Evolutionary conservation across 1,140 invertebrate genomes (phyloP), one percentile per base, ranked within the genome.

Genomic region (Oryzaephilus surinamensis): DNA sequence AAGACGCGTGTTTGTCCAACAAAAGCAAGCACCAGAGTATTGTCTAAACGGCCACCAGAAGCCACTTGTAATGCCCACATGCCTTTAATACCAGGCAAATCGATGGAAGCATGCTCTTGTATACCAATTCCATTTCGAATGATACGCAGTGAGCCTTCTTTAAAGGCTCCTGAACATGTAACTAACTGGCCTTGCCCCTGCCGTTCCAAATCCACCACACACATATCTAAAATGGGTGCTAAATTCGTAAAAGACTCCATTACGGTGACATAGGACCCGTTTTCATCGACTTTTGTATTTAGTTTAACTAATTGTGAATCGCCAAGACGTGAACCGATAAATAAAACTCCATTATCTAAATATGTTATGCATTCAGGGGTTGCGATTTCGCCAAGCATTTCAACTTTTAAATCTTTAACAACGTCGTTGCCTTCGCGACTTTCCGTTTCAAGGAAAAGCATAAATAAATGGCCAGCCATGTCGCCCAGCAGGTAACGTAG

Each of bases 291-390:
- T 46, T 83, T 79, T 3, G 82, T 79, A 50, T 85, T 91, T 21
- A 99, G 68, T 55, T 93, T 91, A 1, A 99, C 81, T 2, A 99
- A 66, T 45, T 98, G 95, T 0, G 92, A 97, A 65, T 99, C 96
- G 0, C 96, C 96, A 14, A 99, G 70, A 13, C 92, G 76, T 1
- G 94, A 97, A 0, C 96, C 96, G 51, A 99, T 80, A 62, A 95
- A 99, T 31, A 99, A 81, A 15, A 99, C 95, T 26, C 92, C 92
- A 70, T 99, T 99, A 60, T 99, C 96, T 30, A 99, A 68, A 59
- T 99, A 99, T n/a, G 93, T 97, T 57, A 99, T 84, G 57, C 91
- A 95, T 64, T 98, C 94, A 2, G 96, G 92, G 46, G 97, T 96
- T 10, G 90, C 92, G 21, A 96, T 95, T 69, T 97, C 86, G 23